Conservation (phyloP, 2,888 invertebrate genomes). For the Dynastes maya region DNA sequence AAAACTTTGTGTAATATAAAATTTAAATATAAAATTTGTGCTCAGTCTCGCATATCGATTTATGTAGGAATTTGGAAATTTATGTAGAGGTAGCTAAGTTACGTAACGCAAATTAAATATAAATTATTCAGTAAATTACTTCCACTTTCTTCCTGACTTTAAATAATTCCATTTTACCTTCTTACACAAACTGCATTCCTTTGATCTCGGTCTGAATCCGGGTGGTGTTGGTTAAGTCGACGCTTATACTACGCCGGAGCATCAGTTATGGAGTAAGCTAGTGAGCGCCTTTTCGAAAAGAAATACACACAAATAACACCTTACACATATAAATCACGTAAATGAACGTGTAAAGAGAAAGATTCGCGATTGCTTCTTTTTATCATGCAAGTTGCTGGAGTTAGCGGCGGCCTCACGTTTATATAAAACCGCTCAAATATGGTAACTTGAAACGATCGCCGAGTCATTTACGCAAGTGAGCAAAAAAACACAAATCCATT, state of each 20-base stretch:
- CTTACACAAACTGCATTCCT: constrained; percentile 14
- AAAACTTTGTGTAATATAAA: too few relatives aligned
- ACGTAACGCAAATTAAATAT: constrained; percentile 30
- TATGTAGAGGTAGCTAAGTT: background rate
- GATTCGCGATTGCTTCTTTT: constrained; percentile 27
- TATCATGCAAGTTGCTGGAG: background rate
- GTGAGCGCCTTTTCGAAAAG: constrained; percentile 14
- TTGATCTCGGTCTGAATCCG: constrained; percentile 8
- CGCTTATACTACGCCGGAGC: background rate
- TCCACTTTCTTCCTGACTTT: constrained; percentile 36
- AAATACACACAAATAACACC: constrained; percentile 29
- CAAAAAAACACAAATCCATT: constrained; percentile 47
- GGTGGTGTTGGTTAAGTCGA: constrained; percentile 6
- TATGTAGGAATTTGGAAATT: too few relatives aligned
- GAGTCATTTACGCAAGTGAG: constrained; percentile 48
- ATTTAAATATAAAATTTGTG: too few relatives aligned
- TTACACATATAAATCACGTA: constrained; percentile 29
- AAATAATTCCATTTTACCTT: constrained; percentile 40
- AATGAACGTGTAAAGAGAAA: constrained; percentile 28
- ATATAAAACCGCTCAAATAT: constrained; percentile 31
- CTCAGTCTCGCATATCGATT: too few relatives aligned
- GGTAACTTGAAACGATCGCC: constrained; percentile 42
- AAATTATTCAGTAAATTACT: constrained; percentile 38
- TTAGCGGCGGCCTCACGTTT: constrained; percentile 25
- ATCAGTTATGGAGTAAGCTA: background rate